Evolutionary conservation across 2,888 invertebrate genomes (phyloP), one percentile per base, ranked within the genome.

Genomic region (Tachina lurida): DNA sequence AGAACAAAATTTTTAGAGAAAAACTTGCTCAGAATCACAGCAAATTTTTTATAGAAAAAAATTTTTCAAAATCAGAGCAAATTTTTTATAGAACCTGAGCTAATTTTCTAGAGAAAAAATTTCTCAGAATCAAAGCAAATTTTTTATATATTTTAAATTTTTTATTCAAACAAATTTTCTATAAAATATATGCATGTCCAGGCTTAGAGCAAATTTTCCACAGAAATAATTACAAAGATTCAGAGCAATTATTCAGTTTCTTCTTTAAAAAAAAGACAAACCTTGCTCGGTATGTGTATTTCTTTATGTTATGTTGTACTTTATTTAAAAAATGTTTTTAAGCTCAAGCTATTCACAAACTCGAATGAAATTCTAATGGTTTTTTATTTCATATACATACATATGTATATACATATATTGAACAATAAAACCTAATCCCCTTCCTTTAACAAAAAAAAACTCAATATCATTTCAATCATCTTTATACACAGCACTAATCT

Each of bases 401-500:
- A n/a, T n/a, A n/a, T n/a, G n/a, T n/a, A n/a, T n/a, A n/a, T n/a
- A n/a, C n/a, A n/a, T n/a, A 15, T 49, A 15, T 15, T 13, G n/a
- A 49, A 54, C 2, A 15, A 13, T 58, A 31, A 31, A 58, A 13
- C 15, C 15, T 10, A 31, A 10, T 58, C 15, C 22, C 10, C 19
- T 54, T 17, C 15, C 2, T 56, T 60, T n/a, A 47, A 47, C 0
- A 47, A 60, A 19, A 41, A 39, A 56, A 45, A 65, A 13, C 13
- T 22, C 41, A 71, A 62, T 67, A 68, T 74, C 19, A 39, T 52
- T 17, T 41, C 58, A 31, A 58, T 43, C n/a, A 60, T 68, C 15
- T 60, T n/a, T 17, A 68, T 68, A 52, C 47, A 12, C 52, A 43
- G 31, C 74, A 67, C 17, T 81, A 74, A 74, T 74, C 74, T 68